phyloP scores from a whole-genome alignment of 2,888 invertebrate genomes.

The Lasioglossum lativentre region DNA sequence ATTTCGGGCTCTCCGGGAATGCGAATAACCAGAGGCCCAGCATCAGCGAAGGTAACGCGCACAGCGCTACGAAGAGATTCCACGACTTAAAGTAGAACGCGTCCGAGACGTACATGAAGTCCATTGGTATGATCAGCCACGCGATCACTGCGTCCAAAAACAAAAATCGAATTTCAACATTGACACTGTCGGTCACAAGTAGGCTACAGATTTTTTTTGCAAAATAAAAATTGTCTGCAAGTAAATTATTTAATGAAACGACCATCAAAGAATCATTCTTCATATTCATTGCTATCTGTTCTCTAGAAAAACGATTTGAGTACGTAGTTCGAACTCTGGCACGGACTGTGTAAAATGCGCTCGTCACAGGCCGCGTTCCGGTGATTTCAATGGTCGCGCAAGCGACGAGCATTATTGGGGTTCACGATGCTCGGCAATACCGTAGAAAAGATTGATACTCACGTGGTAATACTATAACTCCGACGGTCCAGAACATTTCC shows the following conservation, averaged over 20 bases:
- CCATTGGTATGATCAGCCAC: slow-evolving; percentile 91
- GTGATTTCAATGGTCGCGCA: background rate
- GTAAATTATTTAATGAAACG: background rate
- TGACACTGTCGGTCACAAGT: no score
- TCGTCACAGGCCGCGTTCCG: background rate
- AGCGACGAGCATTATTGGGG: background rate
- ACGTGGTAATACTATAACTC: slow-evolving; percentile 91
- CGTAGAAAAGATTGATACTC: slow-evolving; percentile 76
- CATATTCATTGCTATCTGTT: background rate
- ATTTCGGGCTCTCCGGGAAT: slow-evolving; percentile 94
- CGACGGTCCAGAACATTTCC: slow-evolving; percentile 94
- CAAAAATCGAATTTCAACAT: background rate
- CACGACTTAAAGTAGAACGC: slow-evolving; percentile 91
- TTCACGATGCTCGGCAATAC: background rate
- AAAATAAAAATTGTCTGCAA: background rate
- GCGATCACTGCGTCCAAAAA: slow-evolving; percentile 88
- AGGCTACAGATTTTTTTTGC: background rate
- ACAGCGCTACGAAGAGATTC: slow-evolving; percentile 92
- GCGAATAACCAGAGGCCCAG: slow-evolving; percentile 90
- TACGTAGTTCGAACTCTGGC: background rate
- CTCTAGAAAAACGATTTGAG: background rate
- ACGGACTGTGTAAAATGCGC: background rate
- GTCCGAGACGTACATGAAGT: slow-evolving; percentile 87
- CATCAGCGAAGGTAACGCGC: slow-evolving; percentile 89
- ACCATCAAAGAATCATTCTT: background rate